Percentiles rank a stretch among this genome's conserved stretches.
phyloP scores from a whole-genome alignment of 92 coral and sea anemone species.

The Porites cylindrica region DNA sequence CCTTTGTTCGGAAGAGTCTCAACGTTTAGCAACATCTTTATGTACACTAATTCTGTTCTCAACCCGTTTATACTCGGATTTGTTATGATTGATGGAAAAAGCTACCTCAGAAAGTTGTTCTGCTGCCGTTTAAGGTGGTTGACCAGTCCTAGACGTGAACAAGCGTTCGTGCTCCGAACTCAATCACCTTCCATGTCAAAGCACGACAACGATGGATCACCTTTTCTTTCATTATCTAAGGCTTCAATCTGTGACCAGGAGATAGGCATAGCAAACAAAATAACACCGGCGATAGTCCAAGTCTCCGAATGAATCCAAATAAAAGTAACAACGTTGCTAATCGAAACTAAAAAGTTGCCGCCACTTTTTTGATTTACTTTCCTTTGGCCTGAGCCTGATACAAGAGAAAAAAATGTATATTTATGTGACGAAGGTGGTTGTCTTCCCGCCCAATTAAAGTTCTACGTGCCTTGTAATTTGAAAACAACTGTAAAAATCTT shows the following conservation, averaged over 20 bases:
- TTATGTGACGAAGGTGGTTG: too few relatives aligned
- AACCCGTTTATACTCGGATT: slow-evolving; percentile 93
- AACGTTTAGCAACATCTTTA: slow-evolving; percentile 77
- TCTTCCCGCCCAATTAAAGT: too few relatives aligned
- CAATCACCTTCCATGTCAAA: slow-evolving; percentile 20
- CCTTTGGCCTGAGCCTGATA: too few relatives aligned
- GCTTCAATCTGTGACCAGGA: slow-evolving; percentile 1
- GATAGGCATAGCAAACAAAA: slow-evolving; percentile 8
- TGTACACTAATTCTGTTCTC: slow-evolving; percentile 85
- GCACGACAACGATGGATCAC: slow-evolving; percentile 3
- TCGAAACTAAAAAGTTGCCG: too few relatives aligned
- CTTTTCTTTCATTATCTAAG: slow-evolving; percentile 15
- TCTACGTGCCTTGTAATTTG: too few relatives aligned
- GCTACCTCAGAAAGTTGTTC: slow-evolving; percentile 8
- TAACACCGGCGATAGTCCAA: not conserved
- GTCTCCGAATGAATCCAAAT: too few relatives aligned
- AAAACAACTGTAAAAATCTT: too few relatives aligned
- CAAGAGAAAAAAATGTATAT: too few relatives aligned
- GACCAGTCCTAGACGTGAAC: not conserved
- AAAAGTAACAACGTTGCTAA: too few relatives aligned
- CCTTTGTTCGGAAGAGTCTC: slow-evolving; percentile 64
- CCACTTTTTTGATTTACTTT: too few relatives aligned
- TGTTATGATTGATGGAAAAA: slow-evolving; percentile 37
- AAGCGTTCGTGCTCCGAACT: slow-evolving; percentile 5
- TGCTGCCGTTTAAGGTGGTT: not conserved